Conservation (phyloP, 2,797 vertebrate genomes). For the Spinus olivaceus region DNA sequence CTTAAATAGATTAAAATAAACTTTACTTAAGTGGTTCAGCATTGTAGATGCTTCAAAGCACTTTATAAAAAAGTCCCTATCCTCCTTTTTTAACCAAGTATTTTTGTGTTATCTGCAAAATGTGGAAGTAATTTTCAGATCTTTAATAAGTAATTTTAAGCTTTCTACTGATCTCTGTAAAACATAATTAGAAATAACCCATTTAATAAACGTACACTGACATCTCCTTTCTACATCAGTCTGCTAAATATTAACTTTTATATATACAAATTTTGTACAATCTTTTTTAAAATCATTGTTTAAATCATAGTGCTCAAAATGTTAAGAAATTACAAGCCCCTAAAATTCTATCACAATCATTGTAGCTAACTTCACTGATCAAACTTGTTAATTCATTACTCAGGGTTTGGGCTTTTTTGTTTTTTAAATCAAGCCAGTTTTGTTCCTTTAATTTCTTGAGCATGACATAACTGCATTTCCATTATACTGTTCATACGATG, state of each 20-base stretch:
- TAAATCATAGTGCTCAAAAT: neutral
- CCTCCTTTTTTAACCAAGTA: neutral
- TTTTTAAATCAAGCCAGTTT: neutral
- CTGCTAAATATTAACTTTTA: neutral
- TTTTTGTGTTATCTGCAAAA: neutral
- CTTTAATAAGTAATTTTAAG: neutral
- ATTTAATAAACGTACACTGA: neutral
- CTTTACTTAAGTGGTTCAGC: neutral
- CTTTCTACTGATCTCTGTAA: neutral
- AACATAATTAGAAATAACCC: neutral
- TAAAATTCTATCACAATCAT: neutral
- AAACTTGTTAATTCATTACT: neutral
- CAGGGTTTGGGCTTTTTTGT: neutral
- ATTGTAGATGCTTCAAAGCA: neutral
- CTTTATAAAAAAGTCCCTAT: neutral
- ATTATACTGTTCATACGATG: neutral
- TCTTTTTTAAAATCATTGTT: neutral
- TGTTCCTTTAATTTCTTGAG: neutral
- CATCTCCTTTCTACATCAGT: neutral
- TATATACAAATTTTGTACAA: neutral
- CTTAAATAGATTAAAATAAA: neutral
- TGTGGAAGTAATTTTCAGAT: neutral
- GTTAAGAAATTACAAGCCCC: neutral
- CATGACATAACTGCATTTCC: neutral
- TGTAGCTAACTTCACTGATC: neutral